Conservation (phyloP, 2,888 invertebrate species). For the Diplolepis rosae region DNA sequence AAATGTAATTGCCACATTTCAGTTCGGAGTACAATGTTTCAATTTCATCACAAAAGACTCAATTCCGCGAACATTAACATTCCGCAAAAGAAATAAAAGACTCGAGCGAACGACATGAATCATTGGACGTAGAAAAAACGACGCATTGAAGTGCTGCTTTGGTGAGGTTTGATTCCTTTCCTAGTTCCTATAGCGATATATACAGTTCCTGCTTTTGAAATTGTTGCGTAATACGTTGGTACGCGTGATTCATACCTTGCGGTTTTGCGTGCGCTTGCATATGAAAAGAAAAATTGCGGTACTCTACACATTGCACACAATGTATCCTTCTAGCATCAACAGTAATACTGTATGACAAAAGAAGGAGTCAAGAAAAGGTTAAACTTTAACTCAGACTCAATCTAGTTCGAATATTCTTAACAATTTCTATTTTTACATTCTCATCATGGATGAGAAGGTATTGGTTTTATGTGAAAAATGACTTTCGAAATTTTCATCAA, state of each 20-base stretch:
- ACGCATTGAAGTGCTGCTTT: background rate
- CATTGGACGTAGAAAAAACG: conserved; percentile 1
- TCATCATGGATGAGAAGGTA: too few species aligned
- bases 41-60: conserved; percentile 6
- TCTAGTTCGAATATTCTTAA: background rate
- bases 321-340: conserved; percentile 25
- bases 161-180: conserved; percentile 17
- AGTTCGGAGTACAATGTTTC: conserved; percentile 4
- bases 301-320: background rate
- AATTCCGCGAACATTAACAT: background rate
- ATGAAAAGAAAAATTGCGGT: conserved; percentile 29
- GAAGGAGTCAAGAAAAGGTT: conserved; percentile 19
- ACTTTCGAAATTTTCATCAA: too few species aligned
- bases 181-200: conserved; percentile 24
- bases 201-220: conserved; percentile 6
- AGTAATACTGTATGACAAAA: background rate
- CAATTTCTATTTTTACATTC: too few species aligned
- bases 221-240: conserved; percentile 26
- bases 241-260: conserved; percentile 24
- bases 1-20: conserved; percentile 3
- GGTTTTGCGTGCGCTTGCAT: conserved; percentile 30
- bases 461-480: too few species aligned
- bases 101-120: conserved; percentile 16
- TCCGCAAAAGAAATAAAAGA: conserved; percentile 6
- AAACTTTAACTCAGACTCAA: background rate